Evolutionary conservation across 2,888 invertebrate species (phyloP).

Genomic region (Eupithecia vulgata): DNA sequence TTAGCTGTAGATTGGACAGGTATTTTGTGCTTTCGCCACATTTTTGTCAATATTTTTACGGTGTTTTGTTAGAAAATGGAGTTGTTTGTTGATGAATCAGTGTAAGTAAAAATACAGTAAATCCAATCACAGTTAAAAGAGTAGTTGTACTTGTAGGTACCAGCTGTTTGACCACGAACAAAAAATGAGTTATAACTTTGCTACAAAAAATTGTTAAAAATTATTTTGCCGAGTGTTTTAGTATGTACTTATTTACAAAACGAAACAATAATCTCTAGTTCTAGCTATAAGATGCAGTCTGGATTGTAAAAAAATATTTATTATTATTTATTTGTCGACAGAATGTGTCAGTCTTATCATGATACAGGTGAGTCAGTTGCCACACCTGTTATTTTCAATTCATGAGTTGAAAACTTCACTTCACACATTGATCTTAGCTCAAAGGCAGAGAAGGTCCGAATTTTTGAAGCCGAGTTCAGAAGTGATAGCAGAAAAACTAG

Average conservation of each 20-base stretch:
- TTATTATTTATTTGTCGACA: neutral
- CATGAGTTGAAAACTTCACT: neutral
- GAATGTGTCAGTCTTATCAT: conserved; percentile 4
- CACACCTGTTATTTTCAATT: conserved; percentile 5
- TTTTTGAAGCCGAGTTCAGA: too few relatives aligned
- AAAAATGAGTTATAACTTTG: neutral
- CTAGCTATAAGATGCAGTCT: neutral
- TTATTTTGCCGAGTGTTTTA: neutral
- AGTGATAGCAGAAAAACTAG: too few relatives aligned
- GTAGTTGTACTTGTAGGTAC: neutral
- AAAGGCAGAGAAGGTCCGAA: too few relatives aligned
- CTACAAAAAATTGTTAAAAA: neutral
- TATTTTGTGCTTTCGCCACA: neutral
- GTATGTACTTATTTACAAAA: neutral
- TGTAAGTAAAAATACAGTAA: conserved; percentile 41
- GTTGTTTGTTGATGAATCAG: conserved; percentile 43
- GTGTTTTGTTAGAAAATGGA: conserved; percentile 42
- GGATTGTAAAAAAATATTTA: neutral
- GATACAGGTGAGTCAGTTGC: neutral
- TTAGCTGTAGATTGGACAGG: conserved; percentile 25
- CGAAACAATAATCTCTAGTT: neutral
- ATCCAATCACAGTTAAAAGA: neutral
- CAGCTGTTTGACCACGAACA: neutral
- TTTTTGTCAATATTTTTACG: conserved; percentile 25
- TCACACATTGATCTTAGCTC: too few relatives aligned